Base-by-base conservation (phyloP, 2,888 invertebrate species). In the Ornithoptera alexandrae region DNA sequence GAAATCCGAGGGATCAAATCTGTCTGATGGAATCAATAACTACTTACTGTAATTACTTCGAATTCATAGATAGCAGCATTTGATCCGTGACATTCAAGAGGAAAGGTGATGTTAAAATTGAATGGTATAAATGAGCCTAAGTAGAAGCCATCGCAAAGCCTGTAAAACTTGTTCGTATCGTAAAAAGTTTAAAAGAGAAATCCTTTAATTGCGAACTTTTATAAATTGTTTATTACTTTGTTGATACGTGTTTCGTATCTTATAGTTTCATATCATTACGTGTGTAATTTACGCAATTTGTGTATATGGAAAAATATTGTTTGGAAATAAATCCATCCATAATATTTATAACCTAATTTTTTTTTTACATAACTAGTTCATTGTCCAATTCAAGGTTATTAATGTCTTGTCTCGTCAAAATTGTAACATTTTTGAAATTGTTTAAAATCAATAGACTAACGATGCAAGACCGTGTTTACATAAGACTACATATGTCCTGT, bases 11-110 rank as follows among this genome's bases (percentile, higher is more conserved):
- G n/a, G n/a, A 53, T 53, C 53, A 53, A 53, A 53, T n/a, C 15
- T n/a, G 17, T 53, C 53, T n/a, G 53, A 36, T 30, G 17, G 30
- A 63, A 63, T 68, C 68, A 63, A 68, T 68, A 68, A 68, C 64
- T 64, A 68, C 69, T 69, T 69, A 65, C 18, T 6, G 39, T 69
- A 65, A 65, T 69, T 61, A 69, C 22, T 46, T 30, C n/a, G 36
- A 65, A 65, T 69, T 65, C 22, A 62, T 65, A 36, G 56, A 62
- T 65, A 36, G 56, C 56, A 20, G 62, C 53, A 57, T 36, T 56
- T 42, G 61, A 53, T 12, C 39, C 61, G 65, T 42, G 69, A 57
- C 65, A 65, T 57, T 30, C 56, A 57, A 30, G 50, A 24, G 42
- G 62, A 20, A 61, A 18, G 56, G 42, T 61, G 60, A 65, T 65